phyloP scores from a whole-genome alignment of 2,888 invertebrate species.

The Lasioglossum calceatum region DNA sequence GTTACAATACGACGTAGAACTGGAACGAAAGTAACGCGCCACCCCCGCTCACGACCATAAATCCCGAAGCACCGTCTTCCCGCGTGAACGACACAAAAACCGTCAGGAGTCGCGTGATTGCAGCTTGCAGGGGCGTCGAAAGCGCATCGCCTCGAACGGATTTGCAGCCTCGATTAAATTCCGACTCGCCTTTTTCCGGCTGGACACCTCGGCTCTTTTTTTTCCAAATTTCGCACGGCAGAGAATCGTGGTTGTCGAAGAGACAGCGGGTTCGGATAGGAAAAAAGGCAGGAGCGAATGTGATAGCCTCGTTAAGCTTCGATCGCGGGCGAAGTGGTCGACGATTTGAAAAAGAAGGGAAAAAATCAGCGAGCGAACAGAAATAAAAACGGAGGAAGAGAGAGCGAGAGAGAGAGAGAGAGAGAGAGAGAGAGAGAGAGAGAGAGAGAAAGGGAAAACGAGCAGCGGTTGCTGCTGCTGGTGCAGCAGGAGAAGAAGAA shows the following conservation, averaged over 20 bases:
- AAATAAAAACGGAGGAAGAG: neutral
- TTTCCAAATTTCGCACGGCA: neutral
- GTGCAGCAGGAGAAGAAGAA: neutral
- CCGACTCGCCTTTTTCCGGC: neutral
- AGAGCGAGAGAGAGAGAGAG: neutral
- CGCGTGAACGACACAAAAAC: neutral
- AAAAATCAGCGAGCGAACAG: neutral
- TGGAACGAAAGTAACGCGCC: neutral
- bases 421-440: neutral
- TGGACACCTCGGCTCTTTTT: neutral
- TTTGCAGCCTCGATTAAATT: constrained; percentile 1
- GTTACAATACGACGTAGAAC: neutral
- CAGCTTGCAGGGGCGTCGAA: neutral
- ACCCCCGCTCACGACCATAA: neutral
- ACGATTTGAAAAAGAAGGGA: constrained; percentile 4
- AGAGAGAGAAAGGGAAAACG: neutral
- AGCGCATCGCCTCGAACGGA: neutral
- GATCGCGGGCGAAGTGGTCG: constrained; percentile 22
- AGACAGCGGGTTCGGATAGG: neutral
- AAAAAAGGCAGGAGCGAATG: constrained; percentile 10
- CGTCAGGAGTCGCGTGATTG: neutral
- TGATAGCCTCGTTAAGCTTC: constrained; percentile 27
- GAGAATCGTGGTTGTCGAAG: neutral
- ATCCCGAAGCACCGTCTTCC: neutral
- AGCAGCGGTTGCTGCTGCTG: neutral